These are phyloP conservation scores for Rhabditoides inermis DNA, from an alignment of 2,888 invertebrate species.

Conservation along the genomic window DNA sequence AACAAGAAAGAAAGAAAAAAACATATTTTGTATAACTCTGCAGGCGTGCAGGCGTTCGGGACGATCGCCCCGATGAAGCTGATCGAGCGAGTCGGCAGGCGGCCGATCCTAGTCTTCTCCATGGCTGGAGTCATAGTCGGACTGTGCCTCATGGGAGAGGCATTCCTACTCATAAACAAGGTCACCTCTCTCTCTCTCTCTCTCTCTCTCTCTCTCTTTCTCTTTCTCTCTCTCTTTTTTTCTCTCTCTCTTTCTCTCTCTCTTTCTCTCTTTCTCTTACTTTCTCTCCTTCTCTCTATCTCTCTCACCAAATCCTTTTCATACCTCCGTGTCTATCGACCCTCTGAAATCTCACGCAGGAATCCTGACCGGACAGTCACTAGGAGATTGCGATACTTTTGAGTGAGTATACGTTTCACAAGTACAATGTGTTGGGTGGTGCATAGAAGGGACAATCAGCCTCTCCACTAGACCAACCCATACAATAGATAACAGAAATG, in stretches of 20 bases:
- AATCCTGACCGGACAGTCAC: too few relatives aligned
- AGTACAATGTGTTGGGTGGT: too few relatives aligned
- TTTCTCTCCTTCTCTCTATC: slow-evolving; percentile 2
- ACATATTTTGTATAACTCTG: not conserved
- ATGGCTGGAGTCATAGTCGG: slow-evolving; percentile 40
- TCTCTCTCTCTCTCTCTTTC: slow-evolving; percentile 9
- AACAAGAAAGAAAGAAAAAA: not conserved
- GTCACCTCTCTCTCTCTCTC: too few relatives aligned
- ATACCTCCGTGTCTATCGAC: slow-evolving; percentile 1
- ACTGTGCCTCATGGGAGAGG: slow-evolving; percentile 39
- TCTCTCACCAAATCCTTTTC: slow-evolving; percentile 11
- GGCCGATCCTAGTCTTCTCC: slow-evolving; percentile 35
- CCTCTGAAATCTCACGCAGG: not conserved
- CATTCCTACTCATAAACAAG: slow-evolving; percentile 37
- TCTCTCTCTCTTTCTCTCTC: slow-evolving; percentile 3
- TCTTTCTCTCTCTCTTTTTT: not conserved
- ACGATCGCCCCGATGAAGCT: slow-evolving; percentile 47
- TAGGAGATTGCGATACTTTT: too few relatives aligned
- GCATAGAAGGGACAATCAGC: too few relatives aligned
- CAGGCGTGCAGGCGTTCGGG: slow-evolving; percentile 33
- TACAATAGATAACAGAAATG: too few relatives aligned
- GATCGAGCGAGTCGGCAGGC: slow-evolving; percentile 40
- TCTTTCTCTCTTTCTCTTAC: not conserved
- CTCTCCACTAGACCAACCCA: too few relatives aligned
- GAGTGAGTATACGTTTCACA: too few relatives aligned